Evolutionary conservation across 2,797 vertebrate species (phyloP).

Genomic region (Rhabdomys pumilio): DNA sequence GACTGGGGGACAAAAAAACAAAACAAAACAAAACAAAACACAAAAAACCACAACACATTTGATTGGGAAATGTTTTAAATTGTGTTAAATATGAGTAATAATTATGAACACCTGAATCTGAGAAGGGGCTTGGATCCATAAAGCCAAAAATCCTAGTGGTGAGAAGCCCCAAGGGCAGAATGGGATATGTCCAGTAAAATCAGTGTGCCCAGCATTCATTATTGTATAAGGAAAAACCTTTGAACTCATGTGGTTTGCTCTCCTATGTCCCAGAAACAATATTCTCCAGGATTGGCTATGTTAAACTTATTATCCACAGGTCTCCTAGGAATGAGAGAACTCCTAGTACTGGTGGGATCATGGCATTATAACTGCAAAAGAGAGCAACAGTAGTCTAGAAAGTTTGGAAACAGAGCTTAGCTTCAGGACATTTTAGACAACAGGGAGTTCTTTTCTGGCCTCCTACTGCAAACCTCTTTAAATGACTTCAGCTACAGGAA

Average conservation of each 20-base stretch:
- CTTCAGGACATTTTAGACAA: background rate
- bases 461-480: background rate
- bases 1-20: background rate
- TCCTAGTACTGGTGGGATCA: background rate
- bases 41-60: background rate
- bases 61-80: slow-evolving; percentile 82
- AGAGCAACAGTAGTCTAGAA: background rate
- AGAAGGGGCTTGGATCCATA: slow-evolving; percentile 78
- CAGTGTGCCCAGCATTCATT: slow-evolving; percentile 79
- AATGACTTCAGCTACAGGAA: background rate
- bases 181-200: slow-evolving; percentile 84
- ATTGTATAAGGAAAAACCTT: slow-evolving; percentile 79
- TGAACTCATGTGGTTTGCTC: background rate
- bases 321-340: background rate
- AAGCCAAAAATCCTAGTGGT: slow-evolving; percentile 77
- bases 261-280: background rate
- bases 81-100: slow-evolving; percentile 56
- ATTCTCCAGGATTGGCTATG: background rate
- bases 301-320: slow-evolving; percentile 1
- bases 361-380: background rate
- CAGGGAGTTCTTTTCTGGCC: background rate
- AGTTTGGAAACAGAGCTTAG: background rate
- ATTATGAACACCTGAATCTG: slow-evolving; percentile 79
- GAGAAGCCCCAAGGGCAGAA: slow-evolving; percentile 83
- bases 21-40: background rate